Evolutionary conservation across 2,888 invertebrate species (phyloP), one percentile per base, ranked within the genome.

Genomic region (Cantharis rufa): DNA sequence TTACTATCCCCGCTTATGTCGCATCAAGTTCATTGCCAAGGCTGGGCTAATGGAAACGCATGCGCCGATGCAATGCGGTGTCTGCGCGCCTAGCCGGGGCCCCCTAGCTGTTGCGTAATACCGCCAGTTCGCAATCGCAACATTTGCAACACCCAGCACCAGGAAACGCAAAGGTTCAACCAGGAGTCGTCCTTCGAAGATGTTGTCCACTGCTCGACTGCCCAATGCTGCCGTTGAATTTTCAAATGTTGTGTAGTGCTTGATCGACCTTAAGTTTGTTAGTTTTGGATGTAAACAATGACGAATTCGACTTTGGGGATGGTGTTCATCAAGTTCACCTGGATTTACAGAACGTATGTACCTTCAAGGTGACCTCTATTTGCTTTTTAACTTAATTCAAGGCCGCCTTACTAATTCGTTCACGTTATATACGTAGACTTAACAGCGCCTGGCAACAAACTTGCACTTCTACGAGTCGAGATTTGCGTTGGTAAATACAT

Each of bases 21-120:
- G 89, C 91, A 92, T 92, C 93, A 93, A 93, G 93, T 93, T 93
- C 93, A 93, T 92, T 93, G 93, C 93, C 93, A 93, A 93, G 93
- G 93, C 92, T 83, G 80, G 80, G 79, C 77, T 81, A 77, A 91
- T 76, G 71, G 79, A 79, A 80, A 91, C 91, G 87, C 88, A 90
- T 83, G 86, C 86, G 86, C 84, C 77, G 79, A 84, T 90, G 91
- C 92, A 92, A 89, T 92, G 92, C 92, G 92, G 91, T 91, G 84
- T 83, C 85, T 81, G 77, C 82, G 82, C 81, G 84, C 84, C 84
- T 84, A 84, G 83, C 83, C 80, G 81, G 86, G 85, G 84, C 86
- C 85, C 82, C 85, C 82, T 77, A 77, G 78, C 78, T 84, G 82
- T 86, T 85, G 85, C 86, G 84, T 85, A 85, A 86, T 82, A 82